Evolutionary conservation across 2,797 vertebrate species (phyloP), one percentile per base, ranked within the genome.

Genomic region (Pogoniulus pusillus): DNA sequence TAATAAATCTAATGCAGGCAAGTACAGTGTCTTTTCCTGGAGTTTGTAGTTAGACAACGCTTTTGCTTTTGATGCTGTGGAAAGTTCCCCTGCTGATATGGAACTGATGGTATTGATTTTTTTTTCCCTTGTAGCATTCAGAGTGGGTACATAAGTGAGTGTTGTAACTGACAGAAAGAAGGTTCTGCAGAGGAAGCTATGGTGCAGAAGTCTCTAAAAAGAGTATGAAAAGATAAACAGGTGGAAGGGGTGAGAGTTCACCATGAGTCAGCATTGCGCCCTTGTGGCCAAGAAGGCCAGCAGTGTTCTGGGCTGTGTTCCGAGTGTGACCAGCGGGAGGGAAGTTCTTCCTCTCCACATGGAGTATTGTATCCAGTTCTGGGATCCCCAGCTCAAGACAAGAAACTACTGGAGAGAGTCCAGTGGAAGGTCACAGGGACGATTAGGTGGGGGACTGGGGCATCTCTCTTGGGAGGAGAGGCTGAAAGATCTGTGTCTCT

Each of bases 61-160:
- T 45, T 69, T 54, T 57, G 30, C 16, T 87, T 85, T 53, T 69
- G 24, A 5, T 75, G 51, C 70, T 55, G 2, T 72, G 37, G 43
- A 65, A 72, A 73, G 76, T 16, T 16, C 13, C 81, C 37, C 41
- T 73, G 49, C 76, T 47, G 57, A 2, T 5, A 5, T 34, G 39
- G 34, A 63, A 32, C 43, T 83, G 22, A 62, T 26, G 30, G 18
- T 43, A 29, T 34, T 30, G 59, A 30, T 79, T 2, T 0, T 17
- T 86, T 65, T 75, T 84, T 55, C 14, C 71, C 5, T 88, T 4
- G 4, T 19, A 43, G 37, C 7, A 2, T 71, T 86, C 10, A 41
- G 19, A 78, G 59, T 30, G 30, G 30, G 8, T 58, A 19, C 3
- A 9, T 1, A 0, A 51, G 7, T 8, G 9, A 6, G 22, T 27